A percentile compares a stretch with the other conserved stretches of the same genome.
These are phyloP conservation scores for Aplysia californica DNA, from an alignment of 1,140 invertebrate species.

Conservation along the genomic window DNA sequence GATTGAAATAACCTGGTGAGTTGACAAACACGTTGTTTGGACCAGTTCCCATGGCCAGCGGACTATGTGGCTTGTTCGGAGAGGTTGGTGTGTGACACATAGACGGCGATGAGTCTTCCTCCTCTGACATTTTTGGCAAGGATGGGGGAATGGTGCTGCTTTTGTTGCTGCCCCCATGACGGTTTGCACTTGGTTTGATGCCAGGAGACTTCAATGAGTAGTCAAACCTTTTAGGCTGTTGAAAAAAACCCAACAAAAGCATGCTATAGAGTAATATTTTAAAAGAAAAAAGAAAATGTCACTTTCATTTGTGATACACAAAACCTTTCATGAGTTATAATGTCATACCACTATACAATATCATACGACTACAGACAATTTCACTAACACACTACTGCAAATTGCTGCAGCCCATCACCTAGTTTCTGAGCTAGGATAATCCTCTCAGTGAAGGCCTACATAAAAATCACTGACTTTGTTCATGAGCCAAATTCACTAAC, in stretches of 20 bases:
- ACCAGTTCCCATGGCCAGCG: slow-evolving; percentile 38
- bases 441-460: too few species aligned
- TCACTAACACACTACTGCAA: too few species aligned
- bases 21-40: slow-evolving; percentile 69
- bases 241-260: slow-evolving; percentile 42
- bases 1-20: slow-evolving; percentile 32
- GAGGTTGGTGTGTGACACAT: slow-evolving; percentile 51
- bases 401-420: too few species aligned
- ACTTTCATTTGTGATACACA: too few species aligned
- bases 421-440: too few species aligned
- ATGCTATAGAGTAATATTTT: too few species aligned
- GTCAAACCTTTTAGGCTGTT: slow-evolving; percentile 79
- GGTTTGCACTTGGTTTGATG: slow-evolving; percentile 77
- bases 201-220: slow-evolving; percentile 90
- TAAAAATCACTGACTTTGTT: too few species aligned
- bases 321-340: too few species aligned
- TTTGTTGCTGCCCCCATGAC: slow-evolving; percentile 65
- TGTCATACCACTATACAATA: too few species aligned
- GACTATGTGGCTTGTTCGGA: slow-evolving; percentile 60
- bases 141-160: slow-evolving; percentile 60
- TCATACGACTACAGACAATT: too few species aligned
- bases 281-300: too few species aligned
- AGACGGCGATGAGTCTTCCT: slow-evolving; percentile 42
- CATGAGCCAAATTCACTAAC: too few species aligned
- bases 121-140: slow-evolving; percentile 55